Base-by-base conservation (phyloP, 1,140 invertebrate species). In the Agraylea sexmaculata region DNA sequence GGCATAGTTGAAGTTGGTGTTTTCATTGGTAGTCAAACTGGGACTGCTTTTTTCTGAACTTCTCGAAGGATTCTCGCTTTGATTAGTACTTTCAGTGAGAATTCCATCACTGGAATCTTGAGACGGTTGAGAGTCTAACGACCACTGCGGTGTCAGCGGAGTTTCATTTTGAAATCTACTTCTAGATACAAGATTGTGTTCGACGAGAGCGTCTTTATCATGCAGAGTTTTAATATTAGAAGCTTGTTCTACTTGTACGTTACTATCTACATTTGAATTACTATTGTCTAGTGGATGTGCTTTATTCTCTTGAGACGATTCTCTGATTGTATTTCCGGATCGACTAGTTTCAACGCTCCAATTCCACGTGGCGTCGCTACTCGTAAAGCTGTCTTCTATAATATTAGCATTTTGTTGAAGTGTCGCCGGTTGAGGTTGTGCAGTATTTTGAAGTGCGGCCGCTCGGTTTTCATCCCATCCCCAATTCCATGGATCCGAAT, bases 101-200 rank as follows among this genome's bases (percentile, higher is more conserved):
- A 59, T 53, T 8, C 62, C 69, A 51, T 74, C 72, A 44, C 70
- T 73, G 4, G 70, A 73, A 50, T 73, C 71, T 49, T 73, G 68
- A 4, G 70, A 73, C 51, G 70, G 66, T 54, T 74, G 72, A 13
- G 70, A 73, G 47, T 74, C 72, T 25, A 69, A 71, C 7, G 72
- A 74, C 72, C 72, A 74, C 38, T 73, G 70, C 3, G 70, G 69
- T 32, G 68, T 68, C 39, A 71, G 11, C 12, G 29, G 22, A 5
- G 23, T 18, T 2, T 27, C 22, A 19, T 38, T 27, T 27, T 22
- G 27, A 21, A 29, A 40, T 18, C 13, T 19, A 3, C 28, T 40
- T 19, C 38, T 30, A 1, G 38, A 16, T 17, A 62, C 62, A 38
- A 65, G 48, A 10, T 52, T 51, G 16, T 43, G 42, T 42, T 66